A percentile compares a stretch with the other conserved stretches of the same genome.
phyloP scores from a whole-genome alignment of 1,140 invertebrate species.

The Laupala kohalensis region DNA sequence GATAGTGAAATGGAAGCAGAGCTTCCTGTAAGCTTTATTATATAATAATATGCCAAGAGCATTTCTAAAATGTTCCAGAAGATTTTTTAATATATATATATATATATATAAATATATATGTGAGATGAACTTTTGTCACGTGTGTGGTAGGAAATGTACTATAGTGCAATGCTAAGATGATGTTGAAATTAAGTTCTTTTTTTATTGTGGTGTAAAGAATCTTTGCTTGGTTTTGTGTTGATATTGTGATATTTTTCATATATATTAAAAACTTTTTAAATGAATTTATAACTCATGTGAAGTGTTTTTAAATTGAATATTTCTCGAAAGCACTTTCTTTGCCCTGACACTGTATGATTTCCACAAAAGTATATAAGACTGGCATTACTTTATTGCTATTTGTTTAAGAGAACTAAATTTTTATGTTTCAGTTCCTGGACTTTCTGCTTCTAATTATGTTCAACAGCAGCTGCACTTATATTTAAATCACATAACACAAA shows the following conservation, averaged over 20 bases:
- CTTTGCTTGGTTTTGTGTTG: not conserved
- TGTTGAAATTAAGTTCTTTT: slow-evolving; percentile 2
- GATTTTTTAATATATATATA: slow-evolving; percentile 1
- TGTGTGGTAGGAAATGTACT: not conserved
- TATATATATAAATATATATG: slow-evolving; percentile 9
- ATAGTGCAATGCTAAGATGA: slow-evolving; percentile 8
- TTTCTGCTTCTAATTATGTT: not conserved
- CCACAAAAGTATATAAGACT: not conserved
- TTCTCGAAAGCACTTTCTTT: not conserved
- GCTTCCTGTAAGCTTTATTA: slow-evolving; percentile 13
- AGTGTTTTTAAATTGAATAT: not conserved
- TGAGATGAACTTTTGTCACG: slow-evolving; percentile 7
- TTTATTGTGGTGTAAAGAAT: slow-evolving; percentile 6
- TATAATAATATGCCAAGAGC: slow-evolving; percentile 13
- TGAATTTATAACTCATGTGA: not conserved
- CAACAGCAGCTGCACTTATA: not conserved
- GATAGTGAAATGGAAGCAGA: slow-evolving; percentile 7
- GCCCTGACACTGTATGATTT: not conserved
- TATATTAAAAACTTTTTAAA: not conserved
- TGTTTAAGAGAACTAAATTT: not conserved
- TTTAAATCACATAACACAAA: too few relatives aligned
- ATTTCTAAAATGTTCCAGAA: slow-evolving; percentile 12
- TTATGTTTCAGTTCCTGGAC: not conserved
- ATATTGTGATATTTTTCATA: slow-evolving; percentile 6
- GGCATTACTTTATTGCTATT: not conserved